Percentiles rank a stretch among this genome's conserved stretches.
phyloP scores from a whole-genome alignment of 1,140 invertebrate genomes.

The Drosophila serrata region DNA sequence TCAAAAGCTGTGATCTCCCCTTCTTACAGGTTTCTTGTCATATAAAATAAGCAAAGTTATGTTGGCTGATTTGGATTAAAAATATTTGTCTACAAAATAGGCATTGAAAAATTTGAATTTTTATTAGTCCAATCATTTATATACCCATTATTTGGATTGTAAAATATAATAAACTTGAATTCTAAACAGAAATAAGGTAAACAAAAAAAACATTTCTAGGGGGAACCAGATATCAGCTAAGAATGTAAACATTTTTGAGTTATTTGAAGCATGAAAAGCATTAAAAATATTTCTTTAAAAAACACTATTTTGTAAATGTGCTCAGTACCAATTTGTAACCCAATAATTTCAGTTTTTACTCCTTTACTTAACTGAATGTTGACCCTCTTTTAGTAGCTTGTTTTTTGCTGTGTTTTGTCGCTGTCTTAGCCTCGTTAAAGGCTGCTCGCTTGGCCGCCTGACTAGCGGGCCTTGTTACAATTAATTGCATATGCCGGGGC shows the following conservation, averaged over 20 bases:
- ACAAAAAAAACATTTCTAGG: neutral
- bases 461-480: conserved; percentile 77
- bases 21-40: neutral
- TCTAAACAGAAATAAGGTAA: neutral
- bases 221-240: neutral
- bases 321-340: neutral
- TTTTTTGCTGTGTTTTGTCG: conserved; percentile 34
- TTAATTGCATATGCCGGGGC: conserved; percentile 79
- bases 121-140: conserved; percentile 4
- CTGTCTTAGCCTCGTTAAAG: conserved; percentile 64
- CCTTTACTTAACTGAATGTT: neutral
- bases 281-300: neutral
- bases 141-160: neutral
- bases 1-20: neutral
- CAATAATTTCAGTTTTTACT: neutral
- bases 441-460: conserved; percentile 45
- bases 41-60: conserved; percentile 3
- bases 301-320: neutral
- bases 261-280: neutral
- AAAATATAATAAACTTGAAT: neutral
- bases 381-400: neutral
- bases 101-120: conserved; percentile 3
- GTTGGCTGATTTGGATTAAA: neutral
- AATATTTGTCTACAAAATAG: neutral
- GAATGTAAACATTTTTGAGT: too few relatives aligned